These are phyloP conservation scores for Epizoanthus fatuus DNA, from an alignment of 92 coral and sea anemone species.

Conservation along the genomic window DNA sequence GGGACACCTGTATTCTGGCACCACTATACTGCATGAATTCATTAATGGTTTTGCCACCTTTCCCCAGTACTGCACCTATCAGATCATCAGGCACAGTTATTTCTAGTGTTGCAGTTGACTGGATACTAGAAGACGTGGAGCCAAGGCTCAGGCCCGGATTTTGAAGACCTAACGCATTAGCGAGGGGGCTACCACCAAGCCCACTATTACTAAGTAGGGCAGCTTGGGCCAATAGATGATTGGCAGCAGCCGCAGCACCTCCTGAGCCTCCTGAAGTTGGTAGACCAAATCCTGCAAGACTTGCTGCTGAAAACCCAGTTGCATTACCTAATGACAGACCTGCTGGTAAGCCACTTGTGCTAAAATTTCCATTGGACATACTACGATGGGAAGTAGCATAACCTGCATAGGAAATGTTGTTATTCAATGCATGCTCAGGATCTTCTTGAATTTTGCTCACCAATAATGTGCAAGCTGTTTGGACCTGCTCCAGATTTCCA, in stretches of 20 bases:
- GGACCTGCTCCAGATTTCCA: constrained; percentile 92
- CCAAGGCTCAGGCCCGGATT: constrained; percentile 79
- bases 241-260: constrained; percentile 75
- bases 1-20: constrained; percentile 96
- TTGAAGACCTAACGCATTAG: constrained; percentile 79
- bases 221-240: constrained; percentile 93
- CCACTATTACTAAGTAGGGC: constrained; percentile 91
- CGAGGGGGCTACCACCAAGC: constrained; percentile 75
- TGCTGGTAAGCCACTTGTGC: constrained; percentile 31
- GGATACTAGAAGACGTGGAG: constrained; percentile 83
- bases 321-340: constrained; percentile 49
- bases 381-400: constrained; percentile 53
- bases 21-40: constrained; percentile 99
- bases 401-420: constrained; percentile 94
- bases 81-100: constrained; percentile 98
- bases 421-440: constrained; percentile 97
- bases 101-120: constrained; percentile 96
- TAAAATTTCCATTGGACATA: constrained; percentile 66
- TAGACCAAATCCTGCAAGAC: constrained; percentile 93
- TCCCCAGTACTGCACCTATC: constrained; percentile 96
- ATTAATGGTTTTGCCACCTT: constrained; percentile 97
- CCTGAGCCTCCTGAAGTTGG: constrained; percentile 71
- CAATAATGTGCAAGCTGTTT: constrained; percentile 93
- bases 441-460: constrained; percentile 97
- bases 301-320: constrained; percentile 73